Conservation (phyloP, 2,888 invertebrate genomes). For the Volucella zonaria region DNA sequence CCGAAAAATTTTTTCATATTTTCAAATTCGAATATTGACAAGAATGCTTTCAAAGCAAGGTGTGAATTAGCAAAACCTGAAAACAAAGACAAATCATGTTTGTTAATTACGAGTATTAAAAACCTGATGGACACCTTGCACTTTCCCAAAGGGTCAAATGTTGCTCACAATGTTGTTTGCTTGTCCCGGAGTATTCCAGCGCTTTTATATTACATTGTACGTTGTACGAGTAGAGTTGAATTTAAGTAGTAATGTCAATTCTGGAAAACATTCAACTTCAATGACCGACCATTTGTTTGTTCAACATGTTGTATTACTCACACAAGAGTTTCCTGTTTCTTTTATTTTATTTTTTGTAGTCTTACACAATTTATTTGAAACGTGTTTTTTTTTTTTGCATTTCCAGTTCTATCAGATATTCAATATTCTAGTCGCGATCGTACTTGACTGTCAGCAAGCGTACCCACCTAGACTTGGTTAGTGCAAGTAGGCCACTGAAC, state of each 20-base stretch:
- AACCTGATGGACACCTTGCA: not conserved
- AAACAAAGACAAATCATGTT: not conserved
- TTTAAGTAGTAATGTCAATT: not conserved
- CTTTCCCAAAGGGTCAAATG: not conserved
- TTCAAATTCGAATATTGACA: not conserved
- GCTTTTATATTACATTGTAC: too few species aligned
- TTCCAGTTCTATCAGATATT: constrained; percentile 39
- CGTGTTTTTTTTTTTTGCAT: constrained; percentile 24
- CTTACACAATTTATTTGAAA: constrained; percentile 41
- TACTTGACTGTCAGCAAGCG: constrained; percentile 7
- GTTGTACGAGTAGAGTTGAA: not conserved
- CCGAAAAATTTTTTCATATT: constrained; percentile 10
- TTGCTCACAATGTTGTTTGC: not conserved
- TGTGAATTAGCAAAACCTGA: constrained; percentile 3
- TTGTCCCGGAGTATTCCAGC: not conserved
- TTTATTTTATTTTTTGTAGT: not conserved
- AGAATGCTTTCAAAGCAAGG: not conserved
- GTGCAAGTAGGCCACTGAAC: constrained; percentile 49
- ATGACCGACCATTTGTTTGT: too few species aligned
- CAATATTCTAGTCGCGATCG: constrained; percentile 26
- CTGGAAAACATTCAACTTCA: not conserved
- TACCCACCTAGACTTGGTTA: not conserved
- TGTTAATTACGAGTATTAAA: not conserved
- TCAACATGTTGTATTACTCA: not conserved
- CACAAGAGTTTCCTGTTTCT: constrained; percentile 17